Percentiles rank a stretch among this genome's conserved stretches.
These are phyloP conservation scores for Cirrhinus molitorella DNA, from an alignment of 2,797 vertebrate genomes.

Conservation along the genomic window DNA sequence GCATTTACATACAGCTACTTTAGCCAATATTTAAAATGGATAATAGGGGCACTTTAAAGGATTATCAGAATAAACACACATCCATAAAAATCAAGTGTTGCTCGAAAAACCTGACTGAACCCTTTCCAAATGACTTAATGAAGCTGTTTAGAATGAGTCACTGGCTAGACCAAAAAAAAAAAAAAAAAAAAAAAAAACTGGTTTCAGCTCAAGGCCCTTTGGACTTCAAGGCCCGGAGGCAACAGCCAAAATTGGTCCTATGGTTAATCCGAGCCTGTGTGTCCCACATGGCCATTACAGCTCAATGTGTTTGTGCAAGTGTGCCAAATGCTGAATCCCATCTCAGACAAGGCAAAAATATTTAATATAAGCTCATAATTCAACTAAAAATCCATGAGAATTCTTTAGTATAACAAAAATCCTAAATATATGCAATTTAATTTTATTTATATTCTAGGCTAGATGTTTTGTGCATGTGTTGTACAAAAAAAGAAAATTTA, in stretches of 20 bases:
- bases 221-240: background rate
- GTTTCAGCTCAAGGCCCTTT: background rate
- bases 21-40: too few species aligned
- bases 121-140: background rate
- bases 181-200: background rate
- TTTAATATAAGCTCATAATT: background rate
- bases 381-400: background rate
- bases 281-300: slow-evolving; percentile 23
- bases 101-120: background rate
- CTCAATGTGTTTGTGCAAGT: background rate
- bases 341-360: background rate
- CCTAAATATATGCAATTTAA: background rate
- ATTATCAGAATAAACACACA: background rate
- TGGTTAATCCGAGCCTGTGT: slow-evolving; percentile 21
- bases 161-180: background rate
- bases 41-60: background rate
- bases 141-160: slow-evolving; percentile 19
- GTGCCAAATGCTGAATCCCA: background rate
- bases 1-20: too few species aligned
- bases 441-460: background rate
- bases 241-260: slow-evolving; percentile 11
- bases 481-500: background rate
- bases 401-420: background rate
- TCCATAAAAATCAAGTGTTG: background rate
- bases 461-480: background rate